These are phyloP conservation scores for Scaptomyza flava DNA, from an alignment of 2,888 invertebrate species.

Conservation along the genomic window DNA sequence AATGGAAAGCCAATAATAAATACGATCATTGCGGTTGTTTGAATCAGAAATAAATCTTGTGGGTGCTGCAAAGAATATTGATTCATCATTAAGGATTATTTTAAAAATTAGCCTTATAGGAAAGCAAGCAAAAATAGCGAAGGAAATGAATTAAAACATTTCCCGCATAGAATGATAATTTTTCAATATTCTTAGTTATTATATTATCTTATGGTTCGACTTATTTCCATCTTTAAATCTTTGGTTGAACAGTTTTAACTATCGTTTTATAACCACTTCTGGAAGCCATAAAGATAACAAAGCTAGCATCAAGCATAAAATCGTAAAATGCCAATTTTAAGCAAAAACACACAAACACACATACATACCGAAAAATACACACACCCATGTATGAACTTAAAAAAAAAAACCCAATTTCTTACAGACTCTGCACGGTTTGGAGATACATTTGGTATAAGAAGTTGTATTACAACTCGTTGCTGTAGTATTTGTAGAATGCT, in stretches of 20 bases:
- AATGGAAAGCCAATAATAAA: conserved; percentile 25
- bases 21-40: conserved; percentile 19
- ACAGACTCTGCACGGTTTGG: conserved; percentile 44
- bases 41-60: conserved; percentile 1
- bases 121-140: too few species aligned
- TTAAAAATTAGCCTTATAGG: too few species aligned
- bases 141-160: neutral
- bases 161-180: neutral
- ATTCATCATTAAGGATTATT: conserved; percentile 18
- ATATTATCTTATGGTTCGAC: too few species aligned
- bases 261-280: neutral
- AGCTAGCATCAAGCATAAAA: conserved; percentile 11
- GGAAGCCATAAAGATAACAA: neutral
- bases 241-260: neutral
- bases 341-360: conserved; percentile 1
- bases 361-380: neutral
- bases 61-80: conserved; percentile 14
- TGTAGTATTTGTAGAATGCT: conserved; percentile 77
- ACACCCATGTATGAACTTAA: neutral
- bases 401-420: conserved; percentile 13
- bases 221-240: neutral
- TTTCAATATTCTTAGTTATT: too few species aligned
- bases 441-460: conserved; percentile 56
- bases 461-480: conserved; percentile 76
- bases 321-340: conserved; percentile 2